Evolutionary conservation across 92 coral and sea anemone species (phyloP), one percentile per base, ranked within the genome.

Genomic region (Palythoa caribaeorum): DNA sequence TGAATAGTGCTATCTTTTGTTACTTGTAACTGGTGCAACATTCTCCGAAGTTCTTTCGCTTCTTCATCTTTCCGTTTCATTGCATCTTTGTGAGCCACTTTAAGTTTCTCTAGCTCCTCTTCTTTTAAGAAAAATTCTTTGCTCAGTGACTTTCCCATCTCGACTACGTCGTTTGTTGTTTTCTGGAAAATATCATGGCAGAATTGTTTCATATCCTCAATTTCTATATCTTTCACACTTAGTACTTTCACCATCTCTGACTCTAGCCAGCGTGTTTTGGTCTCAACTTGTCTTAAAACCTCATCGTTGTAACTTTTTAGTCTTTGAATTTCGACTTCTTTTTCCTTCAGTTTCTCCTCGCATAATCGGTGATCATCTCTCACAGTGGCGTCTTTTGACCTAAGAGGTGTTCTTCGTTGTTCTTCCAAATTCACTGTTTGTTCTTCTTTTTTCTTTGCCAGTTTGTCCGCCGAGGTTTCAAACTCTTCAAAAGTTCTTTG

Each of bases 181-280:
- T 81, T 81, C 54, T 59, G 84, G 57, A 79, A 79, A 7, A 79
- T 73, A 19, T 79, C 84, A 19, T 79, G 84, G 19, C 84, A 79
- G 50, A 62, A 79, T 21, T 79, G 72, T 21, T 62, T 63, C 71
- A 79, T 15, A 40, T 79, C 84, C 84, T 38, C 38, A 5, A 79
- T 79, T 40, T 79, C 84, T 4, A 28, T 62, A 52, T 79, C 84
- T 62, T 79, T 79, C 17, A 39, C 73, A 54, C 16, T 38, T 14
- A 79, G 57, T 62, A 21, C 39, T 79, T 40, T 21, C 14, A 79
- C 17, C 36, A 79, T 37, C 16, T 79, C 54, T 2, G 17, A 59
- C 54, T 79, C 44, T 7, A 79, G 50, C 55, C 19, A 28, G 1
- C 38, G 55, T 38, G 73, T 62, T 62, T 37, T 62, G 39, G 28